Evolutionary conservation across 2,888 invertebrate species (phyloP), one percentile per base, ranked within the genome.

Genomic region (Boloria selene): DNA sequence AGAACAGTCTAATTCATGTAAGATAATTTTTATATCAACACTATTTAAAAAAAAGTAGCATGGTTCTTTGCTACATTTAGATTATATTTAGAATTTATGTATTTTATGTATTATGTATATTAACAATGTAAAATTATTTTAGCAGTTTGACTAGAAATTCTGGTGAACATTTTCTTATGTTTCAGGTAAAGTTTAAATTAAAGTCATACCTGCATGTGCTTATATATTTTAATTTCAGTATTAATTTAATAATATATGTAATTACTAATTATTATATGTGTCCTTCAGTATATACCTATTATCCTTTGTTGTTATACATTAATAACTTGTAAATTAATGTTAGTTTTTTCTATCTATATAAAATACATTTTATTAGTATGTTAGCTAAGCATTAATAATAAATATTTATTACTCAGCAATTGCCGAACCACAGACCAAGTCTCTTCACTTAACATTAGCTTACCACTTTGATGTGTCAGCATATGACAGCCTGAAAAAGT

Each of bases 371-470:
- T 31, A 31, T 31, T 31, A 31, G 31, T 31, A 31, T 31, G 7
- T 7, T 31, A 31, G 31, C 10, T 38, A 38, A 38, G 31, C 31
- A 38, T 38, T 38, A 38, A 38, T 38, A 38, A 10, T 10, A 10
- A 26, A 52, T 53, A 26, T 22, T 54, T 64, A 61, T 72, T 65
- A 67, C 95, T 95, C 95, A 17, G 94, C 96, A 75, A 94, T 94
- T 78, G 90, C 96, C 78, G 96, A 97, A 82, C 95, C 96, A 0
- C 96, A 96, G 80, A 95, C 96, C 61, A 97, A 97, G 84, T 96
- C 97, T 13, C 92, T 98, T 61, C 98, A 98, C 86, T 93, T 98
- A 76, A 97, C 97, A 7, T 90, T 98, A 79, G 97, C 97, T 17
- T 98, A 98, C 89, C 97, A 97, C 86, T 98, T 98, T 85, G 94